Base-by-base conservation (phyloP, 53 echinoderm and acorn worm species). In the Mesocentrotus franciscanus region DNA sequence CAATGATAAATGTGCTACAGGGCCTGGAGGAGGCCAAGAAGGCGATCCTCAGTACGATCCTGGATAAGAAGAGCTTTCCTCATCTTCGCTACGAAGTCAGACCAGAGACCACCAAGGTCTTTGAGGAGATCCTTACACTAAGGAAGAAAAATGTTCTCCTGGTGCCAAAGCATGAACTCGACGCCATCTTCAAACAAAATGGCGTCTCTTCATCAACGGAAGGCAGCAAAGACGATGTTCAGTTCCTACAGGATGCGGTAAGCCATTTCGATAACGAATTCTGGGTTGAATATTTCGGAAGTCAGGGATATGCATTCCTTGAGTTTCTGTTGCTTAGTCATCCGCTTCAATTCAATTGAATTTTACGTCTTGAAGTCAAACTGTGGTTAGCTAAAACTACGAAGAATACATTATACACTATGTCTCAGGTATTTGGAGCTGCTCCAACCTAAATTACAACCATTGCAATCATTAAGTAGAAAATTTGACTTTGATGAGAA, bases 1-100 rank as follows among this genome's bases (percentile, higher is more conserved):
- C 76, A 39, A 81, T 42, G 33, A 81, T 16, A 4, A 39, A 35
- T 22, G 22, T 81, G 36, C 36, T 20, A 15, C 76, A 98, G 98
- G 98, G 97, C 8, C 89, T 98, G 2, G 98, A 98, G 36, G 97
- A 97, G 27, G 95, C 97, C 10, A 96, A 96, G 71, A 96, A 68
- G 71, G 96, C 95, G 2, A 96, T 98, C 78, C 93, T 97, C 24
- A 85, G 62, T 68, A 91, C 95, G 33, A 78, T 96, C 62, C 66
- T 97, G 55, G 95, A 96, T 7, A 76, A 93, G 42, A 96, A 95
- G 61, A 92, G 71, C 33, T 94, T 84, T 71, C 96, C 95, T 24
- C 93, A 96, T 39, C 72, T 95, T 17, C 92, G 95, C 1, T 84
- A 96, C 49, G 94, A 96, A 18, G 90, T 97, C 26, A 85, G 91